Evolutionary conservation across 2,888 invertebrate species (phyloP).

Genomic region (Ormyrus pomaceus): DNA sequence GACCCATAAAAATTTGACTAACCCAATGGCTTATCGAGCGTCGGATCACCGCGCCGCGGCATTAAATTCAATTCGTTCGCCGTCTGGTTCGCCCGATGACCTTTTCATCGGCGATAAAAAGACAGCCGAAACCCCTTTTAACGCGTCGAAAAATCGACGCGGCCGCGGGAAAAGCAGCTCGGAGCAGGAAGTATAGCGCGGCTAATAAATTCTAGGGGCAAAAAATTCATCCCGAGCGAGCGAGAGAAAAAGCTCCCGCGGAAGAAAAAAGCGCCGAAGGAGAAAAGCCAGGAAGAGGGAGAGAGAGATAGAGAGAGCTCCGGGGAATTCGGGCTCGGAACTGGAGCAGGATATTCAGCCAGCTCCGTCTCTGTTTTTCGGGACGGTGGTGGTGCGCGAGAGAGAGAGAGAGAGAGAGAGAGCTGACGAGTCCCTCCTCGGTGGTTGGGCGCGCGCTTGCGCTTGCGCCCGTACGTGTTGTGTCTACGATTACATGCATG

Average conservation of each 20-base stretch:
- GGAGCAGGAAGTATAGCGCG: too few species aligned
- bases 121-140: too few species aligned
- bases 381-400: too few species aligned
- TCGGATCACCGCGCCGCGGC: too few species aligned
- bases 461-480: background rate
- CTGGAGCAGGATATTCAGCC: constrained; percentile 10
- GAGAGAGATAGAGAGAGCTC: constrained; percentile 1
- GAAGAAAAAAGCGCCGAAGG: background rate
- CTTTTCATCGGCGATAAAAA: too few species aligned
- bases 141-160: too few species aligned
- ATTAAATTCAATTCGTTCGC: too few species aligned
- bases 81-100: too few species aligned
- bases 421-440: background rate
- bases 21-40: too few species aligned
- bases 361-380: background rate
- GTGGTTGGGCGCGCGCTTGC: background rate
- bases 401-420: background rate
- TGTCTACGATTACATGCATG: background rate
- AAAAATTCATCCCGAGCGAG: background rate
- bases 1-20: too few species aligned
- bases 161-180: too few species aligned
- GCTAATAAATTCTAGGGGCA: background rate
- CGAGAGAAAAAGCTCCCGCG: background rate
- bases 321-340: constrained; percentile 17
- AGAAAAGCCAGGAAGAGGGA: background rate